Conservation (phyloP, 1,140 invertebrate species). For the Megathymus violae region DNA sequence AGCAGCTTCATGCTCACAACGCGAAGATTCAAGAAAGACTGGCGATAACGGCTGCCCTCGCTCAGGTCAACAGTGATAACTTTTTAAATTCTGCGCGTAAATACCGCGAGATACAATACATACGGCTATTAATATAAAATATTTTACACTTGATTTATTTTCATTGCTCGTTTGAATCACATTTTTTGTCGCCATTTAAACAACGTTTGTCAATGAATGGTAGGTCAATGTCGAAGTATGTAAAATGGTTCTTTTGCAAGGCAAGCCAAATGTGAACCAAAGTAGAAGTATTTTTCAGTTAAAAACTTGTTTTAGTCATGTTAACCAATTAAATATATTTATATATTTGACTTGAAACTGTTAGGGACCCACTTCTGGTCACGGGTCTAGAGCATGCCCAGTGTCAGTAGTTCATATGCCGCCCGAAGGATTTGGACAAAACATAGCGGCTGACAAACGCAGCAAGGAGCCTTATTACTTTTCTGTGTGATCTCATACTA, state of each 20-base stretch:
- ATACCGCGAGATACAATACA: neutral
- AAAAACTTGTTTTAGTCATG: no score
- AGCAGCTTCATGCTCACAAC: constrained; percentile 47
- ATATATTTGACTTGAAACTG: no score
- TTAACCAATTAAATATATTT: no score
- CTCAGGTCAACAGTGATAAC: constrained; percentile 35
- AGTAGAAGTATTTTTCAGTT: constrained; percentile 7
- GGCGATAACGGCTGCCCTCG: constrained; percentile 14
- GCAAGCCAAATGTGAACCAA: neutral
- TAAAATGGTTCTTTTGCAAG: neutral
- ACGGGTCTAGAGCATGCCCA: no score
- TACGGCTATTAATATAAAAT: neutral
- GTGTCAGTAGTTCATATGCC: no score
- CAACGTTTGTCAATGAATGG: constrained; percentile 5
- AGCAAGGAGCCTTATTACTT: no score
- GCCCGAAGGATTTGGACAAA: no score
- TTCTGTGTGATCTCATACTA: no score
- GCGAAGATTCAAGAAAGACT: constrained; percentile 36
- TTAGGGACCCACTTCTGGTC: no score
- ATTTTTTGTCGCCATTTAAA: neutral
- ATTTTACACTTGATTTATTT: constrained; percentile 5
- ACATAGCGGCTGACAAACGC: no score
- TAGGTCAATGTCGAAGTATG: constrained; percentile 14
- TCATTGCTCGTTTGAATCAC: constrained; percentile 2
- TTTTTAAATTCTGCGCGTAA: constrained; percentile 18